Conservation (phyloP, 2,797 vertebrate genomes). For the Cyprinodon diabolis region DNA sequence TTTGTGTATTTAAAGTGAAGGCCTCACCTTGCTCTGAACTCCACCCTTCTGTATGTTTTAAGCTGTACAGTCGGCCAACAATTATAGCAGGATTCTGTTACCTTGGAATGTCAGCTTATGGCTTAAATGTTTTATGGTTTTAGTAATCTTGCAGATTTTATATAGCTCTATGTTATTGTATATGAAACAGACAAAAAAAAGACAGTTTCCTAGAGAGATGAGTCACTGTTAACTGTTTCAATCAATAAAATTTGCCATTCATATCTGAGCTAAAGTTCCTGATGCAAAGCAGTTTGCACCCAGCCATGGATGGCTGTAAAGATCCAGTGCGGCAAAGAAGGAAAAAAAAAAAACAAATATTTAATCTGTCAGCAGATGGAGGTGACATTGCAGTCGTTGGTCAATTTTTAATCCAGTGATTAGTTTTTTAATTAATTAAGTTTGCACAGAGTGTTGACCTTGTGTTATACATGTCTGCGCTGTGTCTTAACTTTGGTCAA, state of each 20-base stretch:
- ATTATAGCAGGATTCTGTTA: background rate
- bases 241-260: slow-evolving; percentile 37
- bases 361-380: background rate
- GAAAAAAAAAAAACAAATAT: slow-evolving; percentile 5
- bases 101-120: background rate
- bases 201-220: background rate
- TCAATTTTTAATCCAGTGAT: background rate
- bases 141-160: background rate
- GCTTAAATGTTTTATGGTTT: background rate
- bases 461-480: background rate
- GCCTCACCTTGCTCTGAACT: slow-evolving; percentile 20
- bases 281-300: slow-evolving; percentile 35
- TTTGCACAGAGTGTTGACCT: background rate
- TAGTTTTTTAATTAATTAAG: background rate
- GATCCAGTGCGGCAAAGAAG: background rate
- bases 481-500: background rate
- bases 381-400: background rate
- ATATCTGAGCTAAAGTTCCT: slow-evolving; percentile 10
- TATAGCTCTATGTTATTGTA: background rate
- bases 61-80: background rate
- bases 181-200: background rate
- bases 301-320: background rate
- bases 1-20: slow-evolving; percentile 27
- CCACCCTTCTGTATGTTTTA: slow-evolving; percentile 23
- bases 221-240: slow-evolving; percentile 21